Evolutionary conservation across 2,113 vertebrate genomes (phyloP), one percentile per base, ranked within the genome.

Genomic region (Tychaedon coryphoeus): DNA sequence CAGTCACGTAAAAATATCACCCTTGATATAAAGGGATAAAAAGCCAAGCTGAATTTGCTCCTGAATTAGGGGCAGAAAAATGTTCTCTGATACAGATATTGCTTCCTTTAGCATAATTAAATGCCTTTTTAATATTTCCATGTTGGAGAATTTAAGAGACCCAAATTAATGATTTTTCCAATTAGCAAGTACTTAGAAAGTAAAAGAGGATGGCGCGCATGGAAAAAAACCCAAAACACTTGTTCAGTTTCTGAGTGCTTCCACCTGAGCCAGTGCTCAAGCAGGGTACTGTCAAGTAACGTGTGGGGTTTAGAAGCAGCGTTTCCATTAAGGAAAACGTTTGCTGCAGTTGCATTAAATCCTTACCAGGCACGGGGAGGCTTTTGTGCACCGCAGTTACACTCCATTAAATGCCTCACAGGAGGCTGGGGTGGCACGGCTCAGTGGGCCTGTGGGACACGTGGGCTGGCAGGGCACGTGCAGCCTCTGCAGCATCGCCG

Each of bases 261-360:
- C n/a, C 62, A 73, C 45, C 56, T 38, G 24, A 86, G 62, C 31
- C 42, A 66, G 26, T 4, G 17, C 20, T 34, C 18, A 74, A 74
- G 58, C 36, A 61, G 0, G 0, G 1, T 1, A 51, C 12, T n/a
- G 45, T 5, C 2, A 73, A 69, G 40, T 8, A 58, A 78, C 0
- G 0, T 28, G 8, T 3, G 9, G 14, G 9, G 18, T 48, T 72
- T 26, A 61, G 34, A 79, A 66, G 51, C 24, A 72, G 42, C 64
- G 15, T 19, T 87, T 88, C 67, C 80, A 57, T 38, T 43, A 90
- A n/a, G 33, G 28, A 65, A 83, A 56, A 33, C 0, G 0, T 42
- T 45, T 31, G 26, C 45, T 69, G 51, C 2, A 2, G 38, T 31
- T 26, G 48, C 53, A 60, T 36, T 40, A 69, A 60, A 45, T 10